phyloP scores from a whole-genome alignment of 1,140 invertebrate species.

The Brachionus angularis region DNA sequence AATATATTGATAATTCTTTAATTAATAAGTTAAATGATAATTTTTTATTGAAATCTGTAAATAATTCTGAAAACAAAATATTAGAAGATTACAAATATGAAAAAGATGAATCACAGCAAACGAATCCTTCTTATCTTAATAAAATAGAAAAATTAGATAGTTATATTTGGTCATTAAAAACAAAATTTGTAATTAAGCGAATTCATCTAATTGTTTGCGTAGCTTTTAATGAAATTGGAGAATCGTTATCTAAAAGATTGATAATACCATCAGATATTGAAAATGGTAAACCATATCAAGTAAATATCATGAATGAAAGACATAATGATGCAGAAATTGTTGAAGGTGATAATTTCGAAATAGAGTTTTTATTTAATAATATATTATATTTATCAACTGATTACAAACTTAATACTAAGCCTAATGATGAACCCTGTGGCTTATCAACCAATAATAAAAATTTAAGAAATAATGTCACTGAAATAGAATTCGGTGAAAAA shows the following conservation, averaged over 20 bases:
- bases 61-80: too few relatives aligned
- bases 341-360: constrained; percentile 16
- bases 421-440: too few relatives aligned
- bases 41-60: too few relatives aligned
- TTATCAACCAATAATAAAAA: too few relatives aligned
- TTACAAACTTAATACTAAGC: not conserved
- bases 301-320: constrained; percentile 1
- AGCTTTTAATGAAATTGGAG: constrained; percentile 11
- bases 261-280: constrained; percentile 30
- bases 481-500: too few relatives aligned
- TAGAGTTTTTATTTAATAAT: constrained; percentile 21
- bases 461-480: too few relatives aligned
- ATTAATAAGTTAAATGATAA: not conserved
- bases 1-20: not conserved
- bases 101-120: too few relatives aligned
- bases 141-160: constrained; percentile 2
- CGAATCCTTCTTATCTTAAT: too few relatives aligned
- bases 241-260: not conserved
- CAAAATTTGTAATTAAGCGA: not conserved
- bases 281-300: not conserved
- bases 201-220: constrained; percentile 30
- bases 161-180: constrained; percentile 11
- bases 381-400: constrained; percentile 9
- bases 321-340: constrained; percentile 19
- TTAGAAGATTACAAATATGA: too few relatives aligned